A percentile compares a stretch with the other conserved stretches of the same genome.
Conservation (phyloP, 2,113 vertebrate species). For the Psammodynastes pulverulentus region DNA sequence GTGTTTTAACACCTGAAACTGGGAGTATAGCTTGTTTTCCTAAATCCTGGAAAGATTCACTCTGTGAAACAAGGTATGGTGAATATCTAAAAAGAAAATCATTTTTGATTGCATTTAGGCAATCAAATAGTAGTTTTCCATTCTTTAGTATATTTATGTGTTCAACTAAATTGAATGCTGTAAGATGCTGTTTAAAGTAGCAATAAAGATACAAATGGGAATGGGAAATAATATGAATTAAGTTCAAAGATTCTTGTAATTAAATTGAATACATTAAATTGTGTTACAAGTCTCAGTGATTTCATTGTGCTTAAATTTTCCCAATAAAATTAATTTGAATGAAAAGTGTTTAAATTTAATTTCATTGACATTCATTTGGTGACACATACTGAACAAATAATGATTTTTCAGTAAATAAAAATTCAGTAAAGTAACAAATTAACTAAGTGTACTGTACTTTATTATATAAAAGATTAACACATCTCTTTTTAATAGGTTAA, state of each 20-base stretch:
- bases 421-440: not conserved
- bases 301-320: not conserved
- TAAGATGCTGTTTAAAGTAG: not conserved
- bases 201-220: not conserved
- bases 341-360: not conserved
- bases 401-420: not conserved
- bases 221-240: not conserved
- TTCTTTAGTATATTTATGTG: not conserved
- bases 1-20: not conserved
- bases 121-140: not conserved
- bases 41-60: not conserved
- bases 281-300: not conserved
- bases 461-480: not conserved
- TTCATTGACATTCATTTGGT: not conserved
- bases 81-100: constrained; percentile 7
- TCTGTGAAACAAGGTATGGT: not conserved
- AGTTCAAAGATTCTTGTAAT: not conserved
- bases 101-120: not conserved
- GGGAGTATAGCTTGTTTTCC: not conserved
- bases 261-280: not conserved
- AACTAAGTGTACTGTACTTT: not conserved
- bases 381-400: not conserved
- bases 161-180: not conserved
- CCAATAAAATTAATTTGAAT: not conserved
- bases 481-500: constrained; percentile 74